These are phyloP conservation scores for Phorcus lineatus DNA, from an alignment of 2,888 invertebrate species.

Conservation along the genomic window DNA sequence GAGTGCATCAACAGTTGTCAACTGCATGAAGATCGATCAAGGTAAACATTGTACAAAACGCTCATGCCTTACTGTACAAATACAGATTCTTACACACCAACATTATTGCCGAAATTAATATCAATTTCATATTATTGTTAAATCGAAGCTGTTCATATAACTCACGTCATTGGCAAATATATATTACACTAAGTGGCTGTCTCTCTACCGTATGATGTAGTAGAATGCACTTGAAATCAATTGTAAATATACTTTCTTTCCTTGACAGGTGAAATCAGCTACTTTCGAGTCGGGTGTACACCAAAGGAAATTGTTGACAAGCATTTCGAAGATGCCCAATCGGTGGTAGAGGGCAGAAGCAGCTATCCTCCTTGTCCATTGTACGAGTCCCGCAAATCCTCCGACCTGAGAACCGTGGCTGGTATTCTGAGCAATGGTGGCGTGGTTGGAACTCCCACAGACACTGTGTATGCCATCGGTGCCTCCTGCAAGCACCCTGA, in stretches of 20 bases:
- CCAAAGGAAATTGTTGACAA: slow-evolving; percentile 46
- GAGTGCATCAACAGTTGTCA: slow-evolving; percentile 48
- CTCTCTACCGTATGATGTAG: background rate
- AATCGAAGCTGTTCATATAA: background rate
- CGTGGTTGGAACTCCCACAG: slow-evolving; percentile 58
- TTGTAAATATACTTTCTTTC: background rate
- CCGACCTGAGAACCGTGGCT: slow-evolving; percentile 44
- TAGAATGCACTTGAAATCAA: no score
- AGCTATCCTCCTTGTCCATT: slow-evolving; percentile 43
- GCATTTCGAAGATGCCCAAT: slow-evolving; percentile 42
- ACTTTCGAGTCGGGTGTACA: slow-evolving; percentile 59
- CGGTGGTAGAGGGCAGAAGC: slow-evolving; percentile 22
- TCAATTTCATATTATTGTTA: no score
- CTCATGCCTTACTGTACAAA: slow-evolving; percentile 38
- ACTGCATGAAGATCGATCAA: slow-evolving; percentile 46
- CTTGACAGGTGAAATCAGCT: slow-evolving; percentile 50
- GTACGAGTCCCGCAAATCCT: slow-evolving; percentile 48
- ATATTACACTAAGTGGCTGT: background rate
- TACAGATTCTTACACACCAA: no score
- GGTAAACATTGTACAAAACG: slow-evolving; percentile 45
- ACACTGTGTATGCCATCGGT: slow-evolving; percentile 60
- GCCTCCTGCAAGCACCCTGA: slow-evolving; percentile 55
- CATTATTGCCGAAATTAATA: no score
- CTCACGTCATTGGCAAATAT: background rate
- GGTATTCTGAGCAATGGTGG: slow-evolving; percentile 49